Base-by-base conservation (phyloP, 2,797 vertebrate genomes). In the Ammospiza maritima region DNA sequence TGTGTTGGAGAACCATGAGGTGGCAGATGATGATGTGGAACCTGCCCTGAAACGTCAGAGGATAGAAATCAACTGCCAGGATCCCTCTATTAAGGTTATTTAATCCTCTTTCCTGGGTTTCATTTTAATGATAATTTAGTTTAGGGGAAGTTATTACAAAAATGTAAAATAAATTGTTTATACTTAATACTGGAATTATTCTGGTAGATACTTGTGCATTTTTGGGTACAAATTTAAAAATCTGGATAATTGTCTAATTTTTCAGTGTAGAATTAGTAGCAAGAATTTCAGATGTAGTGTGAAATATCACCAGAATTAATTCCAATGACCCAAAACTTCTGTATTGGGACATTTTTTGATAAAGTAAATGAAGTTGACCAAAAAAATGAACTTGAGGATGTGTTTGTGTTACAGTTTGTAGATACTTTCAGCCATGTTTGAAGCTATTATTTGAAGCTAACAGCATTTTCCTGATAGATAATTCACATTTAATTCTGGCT, bases 1-100 rank as follows among this genome's bases (percentile, higher is more conserved):
- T 82, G 98, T 99, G 77, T 75, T 99, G 96, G 99, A 98, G 92
- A 99, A 98, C 96, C 98, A 99, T 95, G 99, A 98, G 47, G 98
- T 98, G 84, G 93, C 97, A 13, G 98, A 99, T 7, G 97, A 98
- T 23, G 99, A 99, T 21, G 98, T 99, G 69, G 98, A 98, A 26
- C 99, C 99, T 61, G 97, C 98, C 76, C 97, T 98, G 97, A 99
- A 99, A 96, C 98, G 98, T 56, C 98, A 98, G 75, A 98, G 99
- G 85, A 97, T 99, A 67, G 98, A 98, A 94, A 98, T 98, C 94
- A 98, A 97, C 92, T 98, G 98, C 95, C 99, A 99, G 96, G 99
- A 99, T 75, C 97, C 98, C 25, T 98, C 98, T 7, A 98, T 98
- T 91, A 98, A 98, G 98, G 98, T 98, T 60, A 29, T 30, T 54